phyloP scores from a whole-genome alignment of 2,797 vertebrate species.

The Chiloscyllium punctatum region DNA sequence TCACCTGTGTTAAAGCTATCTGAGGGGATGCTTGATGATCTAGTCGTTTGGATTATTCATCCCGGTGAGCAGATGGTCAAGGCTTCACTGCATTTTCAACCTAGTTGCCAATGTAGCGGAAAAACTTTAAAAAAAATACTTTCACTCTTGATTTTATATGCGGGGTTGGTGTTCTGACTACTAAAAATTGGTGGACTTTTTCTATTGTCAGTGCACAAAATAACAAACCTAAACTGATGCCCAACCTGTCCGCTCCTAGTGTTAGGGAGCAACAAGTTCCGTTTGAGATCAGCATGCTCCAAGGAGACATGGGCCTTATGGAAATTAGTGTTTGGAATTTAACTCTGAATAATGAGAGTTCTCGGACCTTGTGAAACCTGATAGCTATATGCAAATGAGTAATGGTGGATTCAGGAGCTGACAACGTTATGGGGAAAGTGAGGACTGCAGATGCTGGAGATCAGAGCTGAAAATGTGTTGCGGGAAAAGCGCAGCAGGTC shows the following conservation, averaged over 20 bases:
- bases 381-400: neutral
- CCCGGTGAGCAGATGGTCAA: neutral
- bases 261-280: neutral
- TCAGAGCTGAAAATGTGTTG: no score
- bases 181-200: no score
- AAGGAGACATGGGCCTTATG: neutral
- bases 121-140: neutral
- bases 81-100: neutral
- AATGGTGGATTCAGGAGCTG: neutral
- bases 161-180: no score
- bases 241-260: neutral
- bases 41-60: neutral
- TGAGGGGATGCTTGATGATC: neutral
- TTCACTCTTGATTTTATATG: neutral
- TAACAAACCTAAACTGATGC: no score
- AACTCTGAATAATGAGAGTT: neutral
- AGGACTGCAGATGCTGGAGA: no score
- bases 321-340: neutral
- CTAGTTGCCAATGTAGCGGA: neutral
- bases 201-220: no score
- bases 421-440: no score
- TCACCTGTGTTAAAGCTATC: neutral
- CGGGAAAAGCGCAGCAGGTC: no score
- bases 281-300: neutral
- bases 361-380: neutral